Conservation (phyloP, 53 echinoderm and acorn worm genomes). For the Henricia sp. region DNA sequence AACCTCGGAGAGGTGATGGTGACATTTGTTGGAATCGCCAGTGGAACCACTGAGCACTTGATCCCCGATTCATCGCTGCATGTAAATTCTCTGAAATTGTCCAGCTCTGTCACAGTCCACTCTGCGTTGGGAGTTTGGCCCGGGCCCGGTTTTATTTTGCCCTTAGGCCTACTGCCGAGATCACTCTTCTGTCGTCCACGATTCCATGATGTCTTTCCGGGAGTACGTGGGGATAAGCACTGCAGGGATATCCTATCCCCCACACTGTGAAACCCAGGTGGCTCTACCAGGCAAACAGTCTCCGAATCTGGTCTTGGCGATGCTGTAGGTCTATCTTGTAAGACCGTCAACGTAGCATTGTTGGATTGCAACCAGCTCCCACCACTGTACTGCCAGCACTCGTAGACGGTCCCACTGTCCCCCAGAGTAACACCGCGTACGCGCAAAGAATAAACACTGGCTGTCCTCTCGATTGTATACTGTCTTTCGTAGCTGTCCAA, state of each 20-base stretch:
- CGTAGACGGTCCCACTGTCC: constrained; percentile 29
- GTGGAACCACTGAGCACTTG: constrained; percentile 11
- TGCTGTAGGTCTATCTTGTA: background rate
- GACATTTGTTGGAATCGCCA: constrained; percentile 27
- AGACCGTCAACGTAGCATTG: constrained; percentile 45
- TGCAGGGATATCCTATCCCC: constrained; percentile 22
- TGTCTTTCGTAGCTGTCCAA: constrained; percentile 12
- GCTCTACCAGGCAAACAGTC: constrained; percentile 6
- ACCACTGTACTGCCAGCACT: constrained; percentile 41
- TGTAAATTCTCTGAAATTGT: constrained; percentile 9
- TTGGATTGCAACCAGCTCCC: constrained; percentile 19
- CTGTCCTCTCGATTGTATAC: background rate
- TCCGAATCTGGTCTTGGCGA: background rate
- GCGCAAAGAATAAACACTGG: constrained; percentile 8
- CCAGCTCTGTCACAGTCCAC: constrained; percentile 14
- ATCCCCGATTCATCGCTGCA: constrained; percentile 4
- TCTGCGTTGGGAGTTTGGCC: background rate
- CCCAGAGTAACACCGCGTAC: background rate
- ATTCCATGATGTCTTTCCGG: background rate
- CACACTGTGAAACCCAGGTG: constrained; percentile 11
- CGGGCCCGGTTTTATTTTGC: no score
- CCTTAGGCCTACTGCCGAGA: background rate
- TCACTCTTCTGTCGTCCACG: background rate
- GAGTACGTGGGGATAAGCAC: background rate
- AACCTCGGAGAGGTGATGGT: constrained; percentile 9